These are phyloP conservation scores for Galaxias olidus DNA, from an alignment of 2,797 vertebrate genomes.

Conservation along the genomic window DNA sequence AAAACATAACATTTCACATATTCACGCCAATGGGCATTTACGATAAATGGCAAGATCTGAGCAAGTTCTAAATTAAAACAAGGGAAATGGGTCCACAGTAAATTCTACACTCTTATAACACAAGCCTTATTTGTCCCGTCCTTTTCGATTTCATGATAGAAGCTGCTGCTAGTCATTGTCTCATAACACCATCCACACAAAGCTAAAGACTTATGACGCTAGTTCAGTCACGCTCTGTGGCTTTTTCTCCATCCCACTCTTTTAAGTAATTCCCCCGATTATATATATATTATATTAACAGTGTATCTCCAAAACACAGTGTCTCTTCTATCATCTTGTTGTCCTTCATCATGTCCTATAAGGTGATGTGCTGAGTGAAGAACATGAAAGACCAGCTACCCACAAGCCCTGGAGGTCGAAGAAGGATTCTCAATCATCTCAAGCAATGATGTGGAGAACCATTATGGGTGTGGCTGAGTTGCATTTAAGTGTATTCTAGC, in stretches of 20 bases:
- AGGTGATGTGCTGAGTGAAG: constrained; percentile 29
- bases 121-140: too few species aligned
- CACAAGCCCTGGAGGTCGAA: constrained; percentile 24
- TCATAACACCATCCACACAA: too few species aligned
- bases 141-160: too few species aligned
- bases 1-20: background rate
- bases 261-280: too few species aligned
- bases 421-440: constrained; percentile 24
- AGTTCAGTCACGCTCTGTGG: too few species aligned
- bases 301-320: background rate
- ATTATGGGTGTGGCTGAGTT: background rate
- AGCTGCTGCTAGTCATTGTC: too few species aligned
- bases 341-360: background rate
- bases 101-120: too few species aligned
- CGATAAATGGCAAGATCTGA: background rate
- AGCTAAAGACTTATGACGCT: too few species aligned
- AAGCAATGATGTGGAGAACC: constrained; percentile 3
- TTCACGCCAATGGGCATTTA: background rate
- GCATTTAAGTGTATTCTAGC: constrained; percentile 21
- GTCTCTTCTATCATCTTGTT: constrained; percentile 15
- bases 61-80: background rate
- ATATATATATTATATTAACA: too few species aligned
- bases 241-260: too few species aligned
- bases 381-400: constrained; percentile 31
- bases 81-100: too few species aligned